These are phyloP conservation scores for Macroglossus sobrinus DNA, from an alignment of 2,113 vertebrate genomes.

Conservation along the genomic window DNA sequence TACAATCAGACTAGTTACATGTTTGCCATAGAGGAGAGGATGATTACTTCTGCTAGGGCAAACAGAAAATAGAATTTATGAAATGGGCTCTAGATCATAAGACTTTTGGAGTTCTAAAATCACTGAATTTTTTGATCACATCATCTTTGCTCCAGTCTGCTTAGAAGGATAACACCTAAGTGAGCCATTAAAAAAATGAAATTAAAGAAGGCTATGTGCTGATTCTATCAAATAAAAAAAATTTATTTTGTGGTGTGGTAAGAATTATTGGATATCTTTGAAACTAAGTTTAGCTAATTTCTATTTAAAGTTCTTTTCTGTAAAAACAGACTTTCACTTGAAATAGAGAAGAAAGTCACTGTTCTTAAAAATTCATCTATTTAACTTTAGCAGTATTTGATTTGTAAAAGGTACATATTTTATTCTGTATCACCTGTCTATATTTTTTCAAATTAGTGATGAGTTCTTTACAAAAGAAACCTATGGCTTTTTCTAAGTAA, in stretches of 20 bases:
- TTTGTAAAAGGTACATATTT: neutral
- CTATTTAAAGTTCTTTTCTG: neutral
- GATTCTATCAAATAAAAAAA: neutral
- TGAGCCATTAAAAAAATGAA: neutral
- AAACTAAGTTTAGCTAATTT: neutral
- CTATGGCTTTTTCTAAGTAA: neutral
- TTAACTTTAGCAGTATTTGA: neutral
- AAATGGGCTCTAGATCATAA: neutral
- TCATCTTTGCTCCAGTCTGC: neutral
- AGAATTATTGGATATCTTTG: neutral
- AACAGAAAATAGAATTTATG: neutral
- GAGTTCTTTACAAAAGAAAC: neutral
- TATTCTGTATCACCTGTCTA: neutral
- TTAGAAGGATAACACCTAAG: neutral
- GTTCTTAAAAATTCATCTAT: slow-evolving; percentile 8
- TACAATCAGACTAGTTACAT: neutral
- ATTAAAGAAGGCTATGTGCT: neutral
- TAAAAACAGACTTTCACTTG: neutral
- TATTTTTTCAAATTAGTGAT: neutral
- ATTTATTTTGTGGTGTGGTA: neutral
- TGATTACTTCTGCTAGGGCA: neutral
- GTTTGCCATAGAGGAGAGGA: neutral
- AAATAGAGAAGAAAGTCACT: neutral
- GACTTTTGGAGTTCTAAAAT: neutral
- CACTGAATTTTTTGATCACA: neutral